Percentiles rank a stretch among this genome's conserved stretches.
These are phyloP conservation scores for Phyllotis vaccarum DNA, from an alignment of 2,797 vertebrate species.

Conservation along the genomic window DNA sequence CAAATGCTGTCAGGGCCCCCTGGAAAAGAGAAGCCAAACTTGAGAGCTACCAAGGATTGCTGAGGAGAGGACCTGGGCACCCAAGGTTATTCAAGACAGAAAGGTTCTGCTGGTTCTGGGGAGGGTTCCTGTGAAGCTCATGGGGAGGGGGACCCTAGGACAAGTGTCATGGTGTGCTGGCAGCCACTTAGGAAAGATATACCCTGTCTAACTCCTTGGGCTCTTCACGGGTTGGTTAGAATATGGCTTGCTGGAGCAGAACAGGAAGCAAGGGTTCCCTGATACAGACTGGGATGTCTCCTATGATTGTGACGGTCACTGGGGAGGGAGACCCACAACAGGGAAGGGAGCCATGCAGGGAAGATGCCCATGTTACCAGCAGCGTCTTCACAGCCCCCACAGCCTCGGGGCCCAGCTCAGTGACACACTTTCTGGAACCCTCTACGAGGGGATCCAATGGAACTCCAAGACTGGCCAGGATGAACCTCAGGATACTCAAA, in stretches of 20 bases:
- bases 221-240: neutral
- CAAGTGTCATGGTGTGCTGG: too few relatives aligned
- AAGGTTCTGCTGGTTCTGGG: neutral
- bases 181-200: neutral
- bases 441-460: conserved; percentile 49
- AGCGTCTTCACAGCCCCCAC: conserved; percentile 40
- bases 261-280: neutral
- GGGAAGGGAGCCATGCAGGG: neutral
- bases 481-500: conserved; percentile 40
- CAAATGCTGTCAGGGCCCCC: conserved; percentile 33
- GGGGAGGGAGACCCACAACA: neutral
- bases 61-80: neutral
- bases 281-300: fast-evolving
- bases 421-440: conserved; percentile 68
- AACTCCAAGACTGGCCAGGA: conserved; percentile 67
- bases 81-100: neutral
- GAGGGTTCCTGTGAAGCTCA: neutral
- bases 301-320: neutral
- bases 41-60: neutral
- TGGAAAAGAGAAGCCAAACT: conserved; percentile 52
- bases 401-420: conserved; percentile 65
- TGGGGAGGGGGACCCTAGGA: neutral
- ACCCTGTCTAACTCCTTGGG: neutral
- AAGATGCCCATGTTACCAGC: conserved; percentile 56
- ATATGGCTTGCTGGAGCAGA: neutral